Percentiles rank a stretch among this genome's conserved stretches.
Conservation (phyloP, 2,888 invertebrate species). For the Smittia aterrima region DNA sequence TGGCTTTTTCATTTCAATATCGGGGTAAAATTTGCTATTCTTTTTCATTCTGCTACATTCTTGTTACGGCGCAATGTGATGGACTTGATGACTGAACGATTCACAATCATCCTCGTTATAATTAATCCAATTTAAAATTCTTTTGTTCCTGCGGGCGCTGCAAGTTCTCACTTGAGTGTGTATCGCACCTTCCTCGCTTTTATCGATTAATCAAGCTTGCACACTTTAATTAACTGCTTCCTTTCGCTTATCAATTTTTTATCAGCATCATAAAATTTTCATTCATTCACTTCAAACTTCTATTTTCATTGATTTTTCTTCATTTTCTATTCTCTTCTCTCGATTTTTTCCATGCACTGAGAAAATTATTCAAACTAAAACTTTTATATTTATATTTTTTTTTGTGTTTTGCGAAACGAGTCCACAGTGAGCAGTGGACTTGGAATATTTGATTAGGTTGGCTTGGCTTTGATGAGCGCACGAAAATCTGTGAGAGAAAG, state of each 20-base stretch:
- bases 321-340: not conserved
- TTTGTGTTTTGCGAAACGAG: not conserved
- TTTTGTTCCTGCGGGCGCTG: not conserved
- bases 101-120: constrained; percentile 24
- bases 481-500: not conserved
- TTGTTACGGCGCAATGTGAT: constrained; percentile 27
- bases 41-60: constrained; percentile 40
- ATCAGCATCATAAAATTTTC: too few relatives aligned
- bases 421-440: not conserved
- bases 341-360: not conserved
- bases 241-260: too few relatives aligned
- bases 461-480: not conserved
- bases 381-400: not conserved
- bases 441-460: not conserved
- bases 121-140: not conserved
- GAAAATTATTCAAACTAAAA: too few relatives aligned
- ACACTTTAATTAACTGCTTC: too few relatives aligned
- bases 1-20: constrained; percentile 40
- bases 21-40: constrained; percentile 34
- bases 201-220: too few relatives aligned
- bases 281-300: too few relatives aligned
- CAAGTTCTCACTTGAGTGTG: too few relatives aligned
- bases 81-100: constrained; percentile 14
- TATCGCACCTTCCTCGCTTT: too few relatives aligned
- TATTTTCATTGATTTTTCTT: not conserved